Evolutionary conservation across 2,113 vertebrate species (phyloP).

Genomic region (Nothobranchius furzeri): DNA sequence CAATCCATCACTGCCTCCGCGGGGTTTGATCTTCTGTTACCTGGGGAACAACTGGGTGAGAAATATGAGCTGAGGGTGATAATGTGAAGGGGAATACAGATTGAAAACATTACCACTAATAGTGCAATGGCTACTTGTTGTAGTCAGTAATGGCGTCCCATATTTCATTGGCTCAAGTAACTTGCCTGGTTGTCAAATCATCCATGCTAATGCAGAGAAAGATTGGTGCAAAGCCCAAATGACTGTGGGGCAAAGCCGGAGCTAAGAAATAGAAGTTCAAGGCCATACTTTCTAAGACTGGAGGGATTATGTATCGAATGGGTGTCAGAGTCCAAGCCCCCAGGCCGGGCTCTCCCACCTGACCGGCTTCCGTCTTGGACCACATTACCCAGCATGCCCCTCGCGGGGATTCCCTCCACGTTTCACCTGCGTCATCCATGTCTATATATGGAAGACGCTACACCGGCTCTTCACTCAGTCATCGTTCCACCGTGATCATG

Average conservation of each 20-base stretch:
- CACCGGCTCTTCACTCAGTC: too few relatives aligned
- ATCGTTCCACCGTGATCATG: too few relatives aligned
- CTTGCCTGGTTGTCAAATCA: slow-evolving; percentile 21
- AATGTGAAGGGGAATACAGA: slow-evolving; percentile 38
- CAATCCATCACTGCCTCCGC: slow-evolving; percentile 43
- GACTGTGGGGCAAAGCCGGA: slow-evolving; percentile 30
- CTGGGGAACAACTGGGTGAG: slow-evolving; percentile 34
- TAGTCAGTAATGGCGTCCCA: slow-evolving; percentile 36
- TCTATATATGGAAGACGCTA: too few relatives aligned
- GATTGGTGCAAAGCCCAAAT: slow-evolving; percentile 1
- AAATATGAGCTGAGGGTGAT: slow-evolving; percentile 37
- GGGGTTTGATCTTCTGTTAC: slow-evolving; percentile 42
- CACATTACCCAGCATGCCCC: too few relatives aligned
- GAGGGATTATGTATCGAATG: slow-evolving; percentile 2
- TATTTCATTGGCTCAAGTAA: slow-evolving; percentile 36
- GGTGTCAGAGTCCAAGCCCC: too few relatives aligned
- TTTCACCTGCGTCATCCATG: too few relatives aligned
- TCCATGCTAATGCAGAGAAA: slow-evolving; percentile 32
- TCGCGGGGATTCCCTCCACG: too few relatives aligned
- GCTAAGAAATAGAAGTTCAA: slow-evolving; percentile 54
- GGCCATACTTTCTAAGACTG: slow-evolving; percentile 20
- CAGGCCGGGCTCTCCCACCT: too few relatives aligned
- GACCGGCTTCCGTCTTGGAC: too few relatives aligned
- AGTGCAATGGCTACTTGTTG: slow-evolving; percentile 26
- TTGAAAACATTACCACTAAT: slow-evolving; percentile 34